These are phyloP conservation scores for Stomatorhinus walkeri DNA, from an alignment of 2,797 vertebrate species.

Conservation along the genomic window DNA sequence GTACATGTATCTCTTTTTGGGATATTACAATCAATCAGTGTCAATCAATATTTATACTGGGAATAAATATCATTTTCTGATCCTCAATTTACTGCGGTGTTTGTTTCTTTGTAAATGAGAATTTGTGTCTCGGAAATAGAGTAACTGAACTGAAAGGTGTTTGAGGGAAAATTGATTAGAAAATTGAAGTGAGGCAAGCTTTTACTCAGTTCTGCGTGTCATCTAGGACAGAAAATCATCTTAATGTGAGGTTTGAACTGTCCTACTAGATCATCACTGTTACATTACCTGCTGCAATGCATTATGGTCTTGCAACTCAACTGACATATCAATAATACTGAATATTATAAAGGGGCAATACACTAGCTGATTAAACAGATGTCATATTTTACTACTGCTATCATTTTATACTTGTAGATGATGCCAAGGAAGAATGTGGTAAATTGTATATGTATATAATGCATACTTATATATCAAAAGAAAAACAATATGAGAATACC, in stretches of 20 bases:
- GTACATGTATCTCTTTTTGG: background rate
- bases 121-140: background rate
- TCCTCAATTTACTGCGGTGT: background rate
- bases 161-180: background rate
- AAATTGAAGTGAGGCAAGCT: background rate
- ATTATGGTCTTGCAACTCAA: background rate
- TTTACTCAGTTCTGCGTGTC: background rate
- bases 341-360: background rate
- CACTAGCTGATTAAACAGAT: background rate
- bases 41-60: background rate
- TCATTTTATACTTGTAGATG: background rate
- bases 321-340: background rate
- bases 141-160: background rate
- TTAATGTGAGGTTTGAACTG: background rate
- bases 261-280: background rate
- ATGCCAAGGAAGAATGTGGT: background rate
- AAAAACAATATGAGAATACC: background rate
- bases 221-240: background rate
- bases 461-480: background rate
- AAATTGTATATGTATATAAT: background rate
- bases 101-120: background rate
- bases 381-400: background rate
- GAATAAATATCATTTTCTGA: background rate
- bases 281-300: background rate
- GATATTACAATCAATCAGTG: background rate